Evolutionary conservation across 2,797 vertebrate genomes (phyloP), one percentile per base, ranked within the genome.

Genomic region (Caiman crocodilus): DNA sequence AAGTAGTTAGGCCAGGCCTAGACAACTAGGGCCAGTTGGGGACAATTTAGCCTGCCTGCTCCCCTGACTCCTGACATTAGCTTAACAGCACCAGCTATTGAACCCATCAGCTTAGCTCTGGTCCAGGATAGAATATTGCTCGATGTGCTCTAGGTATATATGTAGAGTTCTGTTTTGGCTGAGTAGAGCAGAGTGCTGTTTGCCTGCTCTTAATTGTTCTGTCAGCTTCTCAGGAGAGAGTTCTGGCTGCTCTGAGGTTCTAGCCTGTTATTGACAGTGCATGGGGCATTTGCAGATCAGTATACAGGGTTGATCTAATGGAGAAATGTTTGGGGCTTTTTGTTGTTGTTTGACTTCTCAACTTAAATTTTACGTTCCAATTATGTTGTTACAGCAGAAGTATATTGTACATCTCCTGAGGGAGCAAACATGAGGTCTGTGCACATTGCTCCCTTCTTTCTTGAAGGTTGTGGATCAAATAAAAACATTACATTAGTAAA

Each of bases 121-220:
- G 21, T 20, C 14, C 4, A 11, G 35, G 23, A 3, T 55, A n/a
- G 56, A 76, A 28, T 75, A 13, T 76, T 58, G 17, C n/a, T 78
- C 0, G 0, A 64, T 4, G 14, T n/a, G 16, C 57, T 15, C 15
- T 9, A n/a, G 30, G 12, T 30, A 17, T 18, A 30, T 20, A 18
- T 67, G 32, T 30, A 32, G n/a, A 32, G 30, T 67, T 67, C 32
- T 67, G 21, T 20, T 67, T 67, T 67, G 17, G 30, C 20, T 67
- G 65, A 35, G 35, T 35, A 35, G 35, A 35, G 35, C 6, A 35
- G 35, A 35, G 35, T 35, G 35, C 65, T 67, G 30, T 67, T 30
- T 30, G 18, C 65, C 65, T 20, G 32, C 20, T 3, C n/a, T 32
- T 67, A 32, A 32, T 32, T 67, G 30, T 67, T 17, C n/a, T n/a